Base-by-base conservation (phyloP, 1,140 invertebrate genomes). In the Paraescarpia echinospica region DNA sequence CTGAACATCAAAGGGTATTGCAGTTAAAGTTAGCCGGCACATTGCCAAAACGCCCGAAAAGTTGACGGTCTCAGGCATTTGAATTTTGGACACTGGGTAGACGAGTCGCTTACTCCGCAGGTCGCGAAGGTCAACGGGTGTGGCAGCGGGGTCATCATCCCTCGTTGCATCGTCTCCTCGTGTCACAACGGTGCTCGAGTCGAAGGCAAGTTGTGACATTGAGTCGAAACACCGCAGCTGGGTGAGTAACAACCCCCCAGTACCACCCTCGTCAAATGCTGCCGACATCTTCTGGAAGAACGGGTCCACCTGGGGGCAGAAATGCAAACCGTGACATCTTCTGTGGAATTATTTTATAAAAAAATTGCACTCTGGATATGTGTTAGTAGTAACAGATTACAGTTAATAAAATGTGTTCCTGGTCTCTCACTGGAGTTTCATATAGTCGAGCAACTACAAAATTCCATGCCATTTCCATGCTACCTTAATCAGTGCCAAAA, bases 231-330 rank as follows among this genome's bases (percentile, higher is more conserved):
- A 94, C 18, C 94, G 93, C 34, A 96, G 93, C 77, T 95, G 95
- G 93, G 95, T 96, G 27, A 97, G 94, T 90, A 96, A 95, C 34
- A 96, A 94, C 22, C 96, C 96, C 41, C 95, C 96, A 33, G 95
- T 95, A 6, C 95, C 95, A 59, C 96, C 96, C 91, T 96, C 96
- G 94, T 96, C 96, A 95, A 96, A 96, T 27, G 95, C 94, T n/a
- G 95, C 94, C 9, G 96, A 95, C 93, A 95, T 96, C 89, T 96
- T 95, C 94, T 96, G 96, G 94, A 96, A 96, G 92, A 96, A 94
- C 6, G 96, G 96, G 94, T 96, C 96, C 59, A 96, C 95, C 93
- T 96, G 93, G 92, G 93, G 94, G 35, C 14, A 91, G 41, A 93
- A 88, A 41, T 41, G 41, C 59, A 77, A 77, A 77, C 48, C 48